Conservation (phyloP, 2,113 vertebrate genomes). For the Dipodomys merriami region DNA sequence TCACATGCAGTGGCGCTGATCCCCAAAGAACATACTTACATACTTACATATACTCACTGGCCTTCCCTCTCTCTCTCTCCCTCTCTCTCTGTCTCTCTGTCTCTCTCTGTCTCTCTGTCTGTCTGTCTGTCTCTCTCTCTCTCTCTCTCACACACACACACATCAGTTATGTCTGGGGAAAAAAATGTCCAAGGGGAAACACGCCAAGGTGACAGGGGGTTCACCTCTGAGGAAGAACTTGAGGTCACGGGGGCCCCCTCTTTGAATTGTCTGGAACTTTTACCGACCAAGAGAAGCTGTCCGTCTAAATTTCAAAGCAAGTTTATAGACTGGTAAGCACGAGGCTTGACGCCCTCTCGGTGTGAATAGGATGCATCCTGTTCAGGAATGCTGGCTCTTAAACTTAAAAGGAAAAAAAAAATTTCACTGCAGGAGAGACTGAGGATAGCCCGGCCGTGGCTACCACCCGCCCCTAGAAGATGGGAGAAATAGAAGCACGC, state of each 20-base stretch:
- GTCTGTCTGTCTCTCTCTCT: not conserved
- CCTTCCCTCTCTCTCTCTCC: too few species aligned
- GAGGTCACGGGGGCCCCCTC: not conserved
- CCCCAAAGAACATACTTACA: too few species aligned
- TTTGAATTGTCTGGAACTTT: not conserved
- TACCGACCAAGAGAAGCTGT: not conserved
- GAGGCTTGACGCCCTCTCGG: too few species aligned
- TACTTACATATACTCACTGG: too few species aligned
- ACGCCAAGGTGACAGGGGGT: not conserved
- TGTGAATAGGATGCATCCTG: not conserved
- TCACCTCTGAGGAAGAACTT: not conserved
- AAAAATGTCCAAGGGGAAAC: not conserved
- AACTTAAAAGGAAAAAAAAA: not conserved
- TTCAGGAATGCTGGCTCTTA: not conserved
- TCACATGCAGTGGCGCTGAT: too few species aligned
- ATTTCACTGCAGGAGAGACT: not conserved
- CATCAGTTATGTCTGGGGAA: fast-evolving
- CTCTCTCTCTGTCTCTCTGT: too few species aligned
- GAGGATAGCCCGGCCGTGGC: not conserved
- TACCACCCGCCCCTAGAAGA: too few species aligned
- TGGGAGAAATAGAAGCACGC: fast-evolving
- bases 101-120: too few species aligned
- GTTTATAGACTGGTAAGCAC: not conserved
- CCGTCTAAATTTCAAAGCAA: not conserved
- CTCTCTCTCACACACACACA: not conserved